phyloP scores from a whole-genome alignment of 2,113 vertebrate species.

The Archilochus colubris region DNA sequence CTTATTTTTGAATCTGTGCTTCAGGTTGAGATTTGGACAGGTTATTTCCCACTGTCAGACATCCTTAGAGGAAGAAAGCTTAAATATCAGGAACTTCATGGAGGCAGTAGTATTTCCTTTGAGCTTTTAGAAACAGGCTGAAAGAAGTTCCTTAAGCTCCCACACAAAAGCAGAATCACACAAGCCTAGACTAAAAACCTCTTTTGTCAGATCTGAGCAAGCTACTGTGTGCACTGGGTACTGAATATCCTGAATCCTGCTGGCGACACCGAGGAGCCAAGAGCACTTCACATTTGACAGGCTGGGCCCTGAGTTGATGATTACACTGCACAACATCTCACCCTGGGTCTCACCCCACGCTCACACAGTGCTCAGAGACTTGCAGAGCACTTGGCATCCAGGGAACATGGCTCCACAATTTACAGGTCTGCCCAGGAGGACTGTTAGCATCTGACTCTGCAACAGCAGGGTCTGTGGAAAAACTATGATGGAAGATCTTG shows the following conservation, averaged over 20 bases:
- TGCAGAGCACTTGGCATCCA: background rate
- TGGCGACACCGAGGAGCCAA: background rate
- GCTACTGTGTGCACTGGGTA: background rate
- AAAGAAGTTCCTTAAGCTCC: background rate
- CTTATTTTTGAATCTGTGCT: background rate
- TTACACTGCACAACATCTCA: background rate
- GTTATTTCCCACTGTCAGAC: background rate
- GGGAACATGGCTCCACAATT: rapidly evolving
- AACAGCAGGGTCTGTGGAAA: background rate
- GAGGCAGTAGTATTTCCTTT: background rate
- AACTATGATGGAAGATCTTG: background rate
- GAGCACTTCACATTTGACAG: background rate
- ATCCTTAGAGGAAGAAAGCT: background rate
- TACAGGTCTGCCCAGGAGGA: background rate
- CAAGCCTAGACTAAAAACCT: background rate
- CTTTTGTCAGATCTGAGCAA: background rate
- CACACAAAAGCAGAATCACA: background rate
- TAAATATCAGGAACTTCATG: background rate
- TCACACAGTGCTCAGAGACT: background rate
- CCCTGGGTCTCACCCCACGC: background rate
- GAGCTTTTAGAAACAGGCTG: background rate
- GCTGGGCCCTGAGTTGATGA: background rate
- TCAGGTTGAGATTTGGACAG: background rate
- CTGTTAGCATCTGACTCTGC: background rate
- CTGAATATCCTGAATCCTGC: background rate